Conservation (phyloP, 2,113 vertebrate species). For the Rhabdornis inornatus region DNA sequence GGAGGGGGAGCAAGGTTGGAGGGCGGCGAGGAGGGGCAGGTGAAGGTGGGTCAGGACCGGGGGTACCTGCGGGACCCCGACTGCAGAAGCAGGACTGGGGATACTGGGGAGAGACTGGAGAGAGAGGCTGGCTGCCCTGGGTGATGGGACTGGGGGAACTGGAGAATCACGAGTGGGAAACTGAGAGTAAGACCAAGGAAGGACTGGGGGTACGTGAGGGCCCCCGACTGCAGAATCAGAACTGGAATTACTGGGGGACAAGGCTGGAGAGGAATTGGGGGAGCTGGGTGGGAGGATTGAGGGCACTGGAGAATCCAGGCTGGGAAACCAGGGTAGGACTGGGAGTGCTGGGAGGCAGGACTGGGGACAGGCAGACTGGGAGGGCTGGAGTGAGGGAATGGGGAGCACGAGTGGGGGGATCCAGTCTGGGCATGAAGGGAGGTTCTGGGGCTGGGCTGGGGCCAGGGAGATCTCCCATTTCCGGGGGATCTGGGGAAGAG, state of each 20-base stretch:
- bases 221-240: not conserved
- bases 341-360: not conserved
- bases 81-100: not conserved
- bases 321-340: not conserved
- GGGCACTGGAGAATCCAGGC: not conserved
- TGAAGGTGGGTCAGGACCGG: too few species aligned
- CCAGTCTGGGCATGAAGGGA: accelerated
- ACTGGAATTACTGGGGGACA: not conserved
- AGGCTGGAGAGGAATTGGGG: not conserved
- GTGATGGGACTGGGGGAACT: too few species aligned
- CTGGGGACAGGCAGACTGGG: not conserved
- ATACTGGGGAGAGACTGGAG: not conserved
- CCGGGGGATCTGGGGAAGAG: accelerated
- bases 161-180: not conserved
- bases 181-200: not conserved
- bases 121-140: not conserved
- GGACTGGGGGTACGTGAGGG: too few species aligned
- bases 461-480: not conserved
- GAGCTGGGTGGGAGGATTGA: not conserved
- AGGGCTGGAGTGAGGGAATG: not conserved
- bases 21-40: too few species aligned
- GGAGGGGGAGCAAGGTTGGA: too few species aligned
- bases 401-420: accelerated
- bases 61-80: not conserved
- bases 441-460: too few species aligned